Evolutionary conservation across 2,888 invertebrate genomes (phyloP).

Genomic region (Erynnis tages): DNA sequence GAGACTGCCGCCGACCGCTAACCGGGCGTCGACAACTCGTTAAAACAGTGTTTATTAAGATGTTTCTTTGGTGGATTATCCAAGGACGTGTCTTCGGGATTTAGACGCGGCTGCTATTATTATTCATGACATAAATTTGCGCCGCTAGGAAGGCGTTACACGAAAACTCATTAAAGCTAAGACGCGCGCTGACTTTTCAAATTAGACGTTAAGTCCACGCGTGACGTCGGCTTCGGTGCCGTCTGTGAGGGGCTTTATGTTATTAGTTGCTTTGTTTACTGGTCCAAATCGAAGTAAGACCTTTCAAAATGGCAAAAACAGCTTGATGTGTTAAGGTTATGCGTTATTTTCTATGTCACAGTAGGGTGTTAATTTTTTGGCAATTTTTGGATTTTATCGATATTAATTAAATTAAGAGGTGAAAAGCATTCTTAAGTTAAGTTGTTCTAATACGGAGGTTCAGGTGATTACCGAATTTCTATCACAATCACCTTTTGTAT

Average conservation of each 20-base stretch:
- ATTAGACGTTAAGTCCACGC: slow-evolving; percentile 80
- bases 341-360: too few relatives aligned
- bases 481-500: too few relatives aligned
- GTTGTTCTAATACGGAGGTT: too few relatives aligned
- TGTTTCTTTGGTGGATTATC: slow-evolving; percentile 68
- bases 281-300: too few relatives aligned
- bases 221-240: slow-evolving; percentile 47
- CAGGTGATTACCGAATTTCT: too few relatives aligned
- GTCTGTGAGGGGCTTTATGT: neutral
- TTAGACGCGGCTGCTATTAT: slow-evolving; percentile 75
- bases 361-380: too few relatives aligned
- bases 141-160: slow-evolving; percentile 74
- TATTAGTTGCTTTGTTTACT: too few relatives aligned
- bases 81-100: slow-evolving; percentile 68
- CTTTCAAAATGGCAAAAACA: neutral
- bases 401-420: too few relatives aligned
- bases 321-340: too few relatives aligned
- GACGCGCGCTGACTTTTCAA: slow-evolving; percentile 79
- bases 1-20: slow-evolving; percentile 5
- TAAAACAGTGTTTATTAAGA: slow-evolving; percentile 66
- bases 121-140: slow-evolving; percentile 80
- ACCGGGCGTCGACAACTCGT: slow-evolving; percentile 54
- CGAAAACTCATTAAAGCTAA: slow-evolving; percentile 79
- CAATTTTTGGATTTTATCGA: too few relatives aligned
- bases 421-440: too few relatives aligned